phyloP scores from a whole-genome alignment of 2,113 vertebrate genomes.

The Mesocricetus auratus region DNA sequence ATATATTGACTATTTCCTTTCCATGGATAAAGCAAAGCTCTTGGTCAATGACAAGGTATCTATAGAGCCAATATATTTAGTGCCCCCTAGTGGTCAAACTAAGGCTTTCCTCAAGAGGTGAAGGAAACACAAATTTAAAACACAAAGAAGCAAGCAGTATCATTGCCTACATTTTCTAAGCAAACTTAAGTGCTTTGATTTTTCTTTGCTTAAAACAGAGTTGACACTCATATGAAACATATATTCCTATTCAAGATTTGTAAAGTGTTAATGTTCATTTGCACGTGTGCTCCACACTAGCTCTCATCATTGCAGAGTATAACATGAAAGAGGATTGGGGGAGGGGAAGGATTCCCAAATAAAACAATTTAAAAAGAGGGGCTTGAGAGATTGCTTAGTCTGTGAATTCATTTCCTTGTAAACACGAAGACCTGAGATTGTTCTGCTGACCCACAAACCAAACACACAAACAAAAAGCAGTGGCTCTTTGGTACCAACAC shows the following conservation, averaged over 20 bases:
- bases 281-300: not conserved
- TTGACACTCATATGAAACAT: not conserved
- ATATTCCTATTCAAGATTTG: not conserved
- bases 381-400: not conserved
- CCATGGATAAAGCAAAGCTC: not conserved
- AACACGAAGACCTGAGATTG: not conserved
- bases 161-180: not conserved
- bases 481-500: not conserved
- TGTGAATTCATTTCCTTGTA: not conserved
- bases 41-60: not conserved
- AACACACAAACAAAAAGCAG: too few relatives aligned
- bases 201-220: not conserved
- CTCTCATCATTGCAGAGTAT: not conserved
- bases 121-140: not conserved
- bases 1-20: slow-evolving; percentile 7
- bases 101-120: not conserved
- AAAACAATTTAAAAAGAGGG: not conserved
- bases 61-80: not conserved
- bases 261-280: not conserved
- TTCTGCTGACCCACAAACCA: too few relatives aligned
- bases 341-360: not conserved
- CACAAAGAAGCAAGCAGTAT: not conserved
- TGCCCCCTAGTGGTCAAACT: not conserved
- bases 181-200: not conserved
- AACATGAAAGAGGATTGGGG: not conserved